These are phyloP conservation scores for Drosophila arizonae DNA, from an alignment of 1,140 invertebrate species.

Conservation along the genomic window DNA sequence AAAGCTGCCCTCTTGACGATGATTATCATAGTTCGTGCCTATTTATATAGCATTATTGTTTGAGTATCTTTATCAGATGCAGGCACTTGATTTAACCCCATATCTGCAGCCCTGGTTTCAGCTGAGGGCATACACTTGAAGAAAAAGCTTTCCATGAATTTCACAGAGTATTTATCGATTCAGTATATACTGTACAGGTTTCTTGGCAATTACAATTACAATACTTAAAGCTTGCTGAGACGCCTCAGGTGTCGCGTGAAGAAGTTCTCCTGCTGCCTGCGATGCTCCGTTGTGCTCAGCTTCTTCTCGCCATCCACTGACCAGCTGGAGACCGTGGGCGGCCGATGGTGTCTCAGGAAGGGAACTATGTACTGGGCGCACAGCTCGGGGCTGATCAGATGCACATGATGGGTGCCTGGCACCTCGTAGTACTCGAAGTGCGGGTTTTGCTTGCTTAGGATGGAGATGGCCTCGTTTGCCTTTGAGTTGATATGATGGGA, in stretches of 20 bases:
- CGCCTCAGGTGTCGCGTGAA: conserved; percentile 11
- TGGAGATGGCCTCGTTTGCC: conserved; percentile 83
- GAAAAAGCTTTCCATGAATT: background rate
- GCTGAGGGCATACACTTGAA: background rate
- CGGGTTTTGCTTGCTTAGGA: conserved; percentile 83
- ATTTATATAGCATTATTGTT: too few relatives aligned
- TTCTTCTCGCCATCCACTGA: conserved; percentile 16
- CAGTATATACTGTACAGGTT: background rate
- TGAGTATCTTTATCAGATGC: too few relatives aligned
- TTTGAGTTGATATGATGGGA: conserved; percentile 29
- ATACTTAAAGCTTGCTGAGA: conserved; percentile 17
- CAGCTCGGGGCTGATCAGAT: conserved; percentile 86
- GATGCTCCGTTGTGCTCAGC: conserved; percentile 1
- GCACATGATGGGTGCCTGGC: conserved; percentile 86
- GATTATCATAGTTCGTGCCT: too few relatives aligned
- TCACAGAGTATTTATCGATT: too few relatives aligned
- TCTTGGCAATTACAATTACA: background rate
- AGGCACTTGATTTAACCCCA: too few relatives aligned
- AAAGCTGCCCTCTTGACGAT: background rate
- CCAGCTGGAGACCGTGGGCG: conserved; percentile 28
- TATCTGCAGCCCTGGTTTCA: too few relatives aligned
- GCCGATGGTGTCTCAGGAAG: conserved; percentile 81
- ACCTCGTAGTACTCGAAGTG: conserved; percentile 86
- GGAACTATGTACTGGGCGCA: conserved; percentile 85
- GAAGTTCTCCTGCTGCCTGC: conserved; percentile 19